These are phyloP conservation scores for Gobius niger DNA, from an alignment of 2,113 vertebrate species.

Conservation along the genomic window DNA sequence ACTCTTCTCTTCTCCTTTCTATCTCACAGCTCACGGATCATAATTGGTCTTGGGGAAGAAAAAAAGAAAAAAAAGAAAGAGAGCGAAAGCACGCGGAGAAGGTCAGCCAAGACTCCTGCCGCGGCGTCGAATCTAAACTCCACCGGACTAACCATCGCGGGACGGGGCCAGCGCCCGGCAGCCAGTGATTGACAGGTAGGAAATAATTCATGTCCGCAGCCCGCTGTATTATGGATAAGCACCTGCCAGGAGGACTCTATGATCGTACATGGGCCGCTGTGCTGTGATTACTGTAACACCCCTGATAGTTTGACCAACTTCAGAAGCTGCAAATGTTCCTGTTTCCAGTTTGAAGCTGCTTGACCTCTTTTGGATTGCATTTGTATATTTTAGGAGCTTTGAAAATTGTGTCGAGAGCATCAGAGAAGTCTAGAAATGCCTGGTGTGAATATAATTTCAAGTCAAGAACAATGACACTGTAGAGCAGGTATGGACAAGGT, in stretches of 20 bases:
- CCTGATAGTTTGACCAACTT: conserved; percentile 68
- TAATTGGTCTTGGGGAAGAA: conserved; percentile 62
- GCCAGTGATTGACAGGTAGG: conserved; percentile 73
- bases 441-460: too few relatives aligned
- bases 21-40: conserved; percentile 53
- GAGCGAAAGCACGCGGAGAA: conserved; percentile 31
- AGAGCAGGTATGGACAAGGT: too few relatives aligned
- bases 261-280: conserved; percentile 52
- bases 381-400: too few relatives aligned
- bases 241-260: conserved; percentile 66
- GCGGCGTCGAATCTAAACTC: conserved; percentile 67
- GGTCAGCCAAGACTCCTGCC: conserved; percentile 69
- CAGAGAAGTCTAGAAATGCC: too few relatives aligned
- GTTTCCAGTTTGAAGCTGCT: too few relatives aligned
- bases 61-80: conserved; percentile 20
- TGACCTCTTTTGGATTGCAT: too few relatives aligned
- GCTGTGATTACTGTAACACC: conserved; percentile 70
- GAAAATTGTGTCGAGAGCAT: too few relatives aligned
- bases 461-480: too few relatives aligned
- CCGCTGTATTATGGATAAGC: conserved; percentile 69
- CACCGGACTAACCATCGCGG: conserved; percentile 69
- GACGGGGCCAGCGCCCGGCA: conserved; percentile 52
- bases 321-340: background rate
- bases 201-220: conserved; percentile 71
- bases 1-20: conserved; percentile 19